A percentile compares a stretch with the other conserved stretches of the same genome.
These are phyloP conservation scores for Cynoglossus semilaevis DNA, from an alignment of 2,113 vertebrate genomes.

Conservation along the genomic window DNA sequence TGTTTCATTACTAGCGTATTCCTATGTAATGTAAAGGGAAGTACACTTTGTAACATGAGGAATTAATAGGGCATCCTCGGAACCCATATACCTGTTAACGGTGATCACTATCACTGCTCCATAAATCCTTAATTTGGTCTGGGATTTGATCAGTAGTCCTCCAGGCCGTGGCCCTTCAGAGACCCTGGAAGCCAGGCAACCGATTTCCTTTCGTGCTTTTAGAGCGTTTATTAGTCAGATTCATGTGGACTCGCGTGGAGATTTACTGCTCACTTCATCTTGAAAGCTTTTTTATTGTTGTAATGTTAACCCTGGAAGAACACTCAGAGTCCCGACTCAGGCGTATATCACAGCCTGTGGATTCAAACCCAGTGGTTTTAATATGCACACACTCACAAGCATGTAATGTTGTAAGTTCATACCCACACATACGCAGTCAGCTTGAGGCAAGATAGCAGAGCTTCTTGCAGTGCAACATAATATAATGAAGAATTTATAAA, in stretches of 20 bases:
- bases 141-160: constrained; percentile 59
- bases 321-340: constrained; percentile 46
- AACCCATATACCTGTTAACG: constrained; percentile 62
- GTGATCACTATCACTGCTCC: constrained; percentile 52
- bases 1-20: constrained; percentile 65
- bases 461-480: constrained; percentile 49
- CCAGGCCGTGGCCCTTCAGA: constrained; percentile 41
- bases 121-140: constrained; percentile 60
- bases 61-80: constrained; percentile 48
- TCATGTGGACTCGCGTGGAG: constrained; percentile 55
- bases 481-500: constrained; percentile 55
- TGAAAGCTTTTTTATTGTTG: constrained; percentile 79
- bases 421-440: constrained; percentile 16
- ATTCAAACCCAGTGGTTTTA: constrained; percentile 42
- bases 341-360: constrained; percentile 55
- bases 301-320: constrained; percentile 72
- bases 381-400: constrained; percentile 31
- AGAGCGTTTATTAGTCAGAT: constrained; percentile 62
- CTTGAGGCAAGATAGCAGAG: constrained; percentile 37
- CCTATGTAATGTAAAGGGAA: constrained; percentile 53
- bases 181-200: constrained; percentile 45
- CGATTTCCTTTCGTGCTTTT: constrained; percentile 50
- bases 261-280: constrained; percentile 72
- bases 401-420: constrained; percentile 20
- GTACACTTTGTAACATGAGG: constrained; percentile 55